phyloP scores from a whole-genome alignment of 2,888 invertebrate species.

The Oscheius myriophilus region DNA sequence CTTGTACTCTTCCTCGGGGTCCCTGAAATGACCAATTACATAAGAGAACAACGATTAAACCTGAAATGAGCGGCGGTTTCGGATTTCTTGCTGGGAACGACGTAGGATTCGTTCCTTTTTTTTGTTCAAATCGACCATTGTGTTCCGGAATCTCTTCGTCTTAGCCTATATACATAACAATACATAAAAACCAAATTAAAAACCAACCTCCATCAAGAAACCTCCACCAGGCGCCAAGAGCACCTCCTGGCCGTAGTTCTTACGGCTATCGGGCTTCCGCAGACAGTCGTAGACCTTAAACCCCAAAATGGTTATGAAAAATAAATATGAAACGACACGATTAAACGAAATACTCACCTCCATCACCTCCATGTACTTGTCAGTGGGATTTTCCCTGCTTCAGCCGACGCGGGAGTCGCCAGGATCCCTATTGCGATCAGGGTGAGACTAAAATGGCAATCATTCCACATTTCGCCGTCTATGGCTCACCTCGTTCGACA shows the following conservation, averaged over 20 bases:
- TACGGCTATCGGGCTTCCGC: conserved; percentile 18
- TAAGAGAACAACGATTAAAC: no score
- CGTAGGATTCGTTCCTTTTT: conserved; percentile 17
- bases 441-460: conserved; percentile 22
- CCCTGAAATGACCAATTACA: conserved; percentile 13
- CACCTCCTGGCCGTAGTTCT: conserved; percentile 22
- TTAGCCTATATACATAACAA: conserved; percentile 19
- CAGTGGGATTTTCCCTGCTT: conserved; percentile 19
- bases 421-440: conserved; percentile 8
- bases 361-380: conserved; percentile 29
- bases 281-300: conserved; percentile 28
- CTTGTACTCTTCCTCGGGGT: conserved; percentile 30
- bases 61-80: conserved; percentile 15
- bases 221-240: conserved; percentile 6
- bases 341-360: conserved; percentile 7
- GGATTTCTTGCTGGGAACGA: conserved; percentile 3
- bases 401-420: conserved; percentile 23
- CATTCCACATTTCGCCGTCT: no score
- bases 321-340: background rate
- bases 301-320: background rate
- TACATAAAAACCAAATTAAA: background rate
- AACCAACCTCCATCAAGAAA: conserved; percentile 29
- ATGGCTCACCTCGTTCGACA: conserved; percentile 58
- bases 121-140: conserved; percentile 27
- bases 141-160: conserved; percentile 10